Evolutionary conservation across 2,888 invertebrate species (phyloP).

Genomic region (Cacoxenus indagator): DNA sequence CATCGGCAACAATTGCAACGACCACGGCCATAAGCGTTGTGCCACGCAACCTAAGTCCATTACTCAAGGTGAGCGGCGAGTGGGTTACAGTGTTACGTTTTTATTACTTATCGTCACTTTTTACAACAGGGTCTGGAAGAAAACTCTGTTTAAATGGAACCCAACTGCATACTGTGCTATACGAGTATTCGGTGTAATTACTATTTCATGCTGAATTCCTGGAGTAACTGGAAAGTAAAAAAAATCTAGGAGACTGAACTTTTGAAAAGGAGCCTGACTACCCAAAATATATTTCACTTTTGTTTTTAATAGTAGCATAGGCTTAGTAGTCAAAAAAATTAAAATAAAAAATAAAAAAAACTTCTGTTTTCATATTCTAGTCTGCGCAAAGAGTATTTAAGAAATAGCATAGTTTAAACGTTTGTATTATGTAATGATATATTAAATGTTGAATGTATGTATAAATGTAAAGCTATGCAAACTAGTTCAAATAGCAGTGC

Average conservation of each 20-base stretch:
- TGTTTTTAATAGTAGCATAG: too few species aligned
- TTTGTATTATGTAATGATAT: background rate
- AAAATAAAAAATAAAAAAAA: too few species aligned
- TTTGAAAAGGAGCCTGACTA: slow-evolving; percentile 25
- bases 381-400: background rate
- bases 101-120: slow-evolving; percentile 24
- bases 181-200: background rate
- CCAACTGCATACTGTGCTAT: background rate
- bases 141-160: slow-evolving; percentile 64
- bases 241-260: slow-evolving; percentile 59
- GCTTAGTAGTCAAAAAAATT: too few species aligned
- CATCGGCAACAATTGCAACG: slow-evolving; percentile 45
- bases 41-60: slow-evolving; percentile 69
- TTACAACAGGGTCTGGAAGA: slow-evolving; percentile 68
- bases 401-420: background rate
- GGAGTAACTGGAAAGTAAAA: slow-evolving; percentile 33
- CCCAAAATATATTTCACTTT: background rate
- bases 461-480: background rate
- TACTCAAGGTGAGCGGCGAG: slow-evolving; percentile 66
- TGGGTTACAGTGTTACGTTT: background rate
- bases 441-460: slow-evolving; percentile 13
- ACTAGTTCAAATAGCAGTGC: background rate
- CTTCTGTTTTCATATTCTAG: background rate
- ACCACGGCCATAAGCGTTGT: slow-evolving; percentile 52
- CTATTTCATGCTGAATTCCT: background rate